Evolutionary conservation across 2,797 vertebrate species (phyloP).

Genomic region (Caiman crocodilus): DNA sequence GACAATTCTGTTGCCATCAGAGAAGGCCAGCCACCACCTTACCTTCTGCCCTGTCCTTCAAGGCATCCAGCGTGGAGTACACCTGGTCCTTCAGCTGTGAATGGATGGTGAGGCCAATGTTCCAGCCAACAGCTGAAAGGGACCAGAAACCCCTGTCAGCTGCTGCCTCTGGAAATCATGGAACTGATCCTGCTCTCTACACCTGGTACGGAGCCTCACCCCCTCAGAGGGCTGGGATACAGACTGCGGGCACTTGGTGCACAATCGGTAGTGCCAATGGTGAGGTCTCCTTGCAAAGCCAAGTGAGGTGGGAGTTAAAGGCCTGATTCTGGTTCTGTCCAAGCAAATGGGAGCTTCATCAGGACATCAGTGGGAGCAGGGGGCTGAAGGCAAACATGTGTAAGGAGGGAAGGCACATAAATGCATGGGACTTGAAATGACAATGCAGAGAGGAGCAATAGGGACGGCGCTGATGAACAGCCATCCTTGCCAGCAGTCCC

Average conservation of each 20-base stretch:
- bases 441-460: too few relatives aligned
- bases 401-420: too few relatives aligned
- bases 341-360: neutral
- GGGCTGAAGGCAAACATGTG: too few relatives aligned
- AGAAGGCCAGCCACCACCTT: neutral
- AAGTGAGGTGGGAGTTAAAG: neutral
- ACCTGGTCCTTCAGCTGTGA: constrained; percentile 67
- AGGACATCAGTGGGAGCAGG: neutral
- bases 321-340: neutral
- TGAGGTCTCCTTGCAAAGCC: too few relatives aligned
- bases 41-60: constrained; percentile 79
- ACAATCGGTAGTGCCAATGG: neutral
- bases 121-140: constrained; percentile 74
- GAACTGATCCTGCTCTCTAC: neutral
- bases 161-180: too few relatives aligned
- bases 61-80: constrained; percentile 59
- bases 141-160: neutral
- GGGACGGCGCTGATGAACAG: too few relatives aligned
- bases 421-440: too few relatives aligned
- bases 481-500: too few relatives aligned
- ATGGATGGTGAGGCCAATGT: constrained; percentile 74
- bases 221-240: neutral
- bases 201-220: neutral
- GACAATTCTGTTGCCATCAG: fast-evolving
- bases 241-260: neutral